phyloP scores from a whole-genome alignment of 2,888 invertebrate genomes.

The Bombyx huttoni region DNA sequence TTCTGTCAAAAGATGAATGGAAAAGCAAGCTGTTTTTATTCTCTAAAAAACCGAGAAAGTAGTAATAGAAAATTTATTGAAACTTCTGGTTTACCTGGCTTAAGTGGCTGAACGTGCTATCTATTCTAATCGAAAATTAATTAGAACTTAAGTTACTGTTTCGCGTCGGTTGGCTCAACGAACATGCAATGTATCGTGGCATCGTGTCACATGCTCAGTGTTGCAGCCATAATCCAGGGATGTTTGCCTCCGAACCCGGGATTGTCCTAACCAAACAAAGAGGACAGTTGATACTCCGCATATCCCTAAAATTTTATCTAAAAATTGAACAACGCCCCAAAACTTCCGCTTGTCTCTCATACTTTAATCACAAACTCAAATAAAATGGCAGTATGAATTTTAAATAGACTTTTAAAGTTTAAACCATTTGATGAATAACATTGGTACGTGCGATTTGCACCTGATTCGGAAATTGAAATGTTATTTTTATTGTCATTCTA shows the following conservation, averaged over 20 bases:
- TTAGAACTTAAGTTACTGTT: neutral
- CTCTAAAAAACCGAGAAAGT: too few species aligned
- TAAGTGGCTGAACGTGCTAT: too few species aligned
- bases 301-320: neutral
- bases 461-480: too few species aligned
- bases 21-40: too few species aligned
- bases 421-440: too few species aligned
- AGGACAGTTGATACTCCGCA: neutral
- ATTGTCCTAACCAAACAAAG: neutral
- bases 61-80: too few species aligned
- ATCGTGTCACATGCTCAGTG: neutral
- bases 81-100: too few species aligned
- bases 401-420: too few species aligned
- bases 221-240: neutral
- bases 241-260: neutral
- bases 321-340: neutral
- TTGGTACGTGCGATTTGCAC: too few species aligned
- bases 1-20: too few species aligned
- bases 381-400: neutral
- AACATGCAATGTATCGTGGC: neutral
- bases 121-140: neutral
- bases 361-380: neutral
- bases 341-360: neutral
- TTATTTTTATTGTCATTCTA: too few species aligned
- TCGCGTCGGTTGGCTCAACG: neutral